Evolutionary conservation across 2,797 vertebrate genomes (phyloP).

Genomic region (Parauchenoglanis ngamensis): DNA sequence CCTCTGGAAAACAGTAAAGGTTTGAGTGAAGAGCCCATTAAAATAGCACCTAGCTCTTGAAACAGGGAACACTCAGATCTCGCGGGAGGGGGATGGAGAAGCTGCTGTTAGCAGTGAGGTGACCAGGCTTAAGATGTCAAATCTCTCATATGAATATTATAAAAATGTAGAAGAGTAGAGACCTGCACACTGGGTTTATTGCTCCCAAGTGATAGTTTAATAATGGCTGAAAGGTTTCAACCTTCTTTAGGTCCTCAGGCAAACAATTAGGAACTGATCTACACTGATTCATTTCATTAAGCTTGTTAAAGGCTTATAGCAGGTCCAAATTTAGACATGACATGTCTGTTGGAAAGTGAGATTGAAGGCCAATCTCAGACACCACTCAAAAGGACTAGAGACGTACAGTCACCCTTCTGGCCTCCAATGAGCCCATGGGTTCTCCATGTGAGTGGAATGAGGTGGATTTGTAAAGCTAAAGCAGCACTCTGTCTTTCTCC

Average conservation of each 20-base stretch:
- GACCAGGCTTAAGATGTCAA: background rate
- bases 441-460: background rate
- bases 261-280: background rate
- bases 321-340: background rate
- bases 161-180: background rate
- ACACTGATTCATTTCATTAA: background rate
- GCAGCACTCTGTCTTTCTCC: background rate
- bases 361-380: conserved; percentile 15
- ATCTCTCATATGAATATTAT: background rate
- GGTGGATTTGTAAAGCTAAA: conserved; percentile 2
- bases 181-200: conserved; percentile 8
- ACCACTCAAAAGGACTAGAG: background rate
- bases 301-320: background rate
- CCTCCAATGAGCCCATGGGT: background rate
- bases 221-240: background rate
- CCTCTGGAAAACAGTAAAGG: conserved; percentile 64
- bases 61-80: conserved; percentile 55
- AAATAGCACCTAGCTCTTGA: conserved; percentile 60
- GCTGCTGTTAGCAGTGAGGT: background rate
- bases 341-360: background rate
- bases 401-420: background rate
- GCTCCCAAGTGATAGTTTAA: background rate
- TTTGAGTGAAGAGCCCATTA: conserved; percentile 69
- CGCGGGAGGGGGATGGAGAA: background rate
- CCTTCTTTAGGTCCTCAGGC: background rate